phyloP scores from a whole-genome alignment of 2,113 vertebrate genomes.

The Microtus oregoni region DNA sequence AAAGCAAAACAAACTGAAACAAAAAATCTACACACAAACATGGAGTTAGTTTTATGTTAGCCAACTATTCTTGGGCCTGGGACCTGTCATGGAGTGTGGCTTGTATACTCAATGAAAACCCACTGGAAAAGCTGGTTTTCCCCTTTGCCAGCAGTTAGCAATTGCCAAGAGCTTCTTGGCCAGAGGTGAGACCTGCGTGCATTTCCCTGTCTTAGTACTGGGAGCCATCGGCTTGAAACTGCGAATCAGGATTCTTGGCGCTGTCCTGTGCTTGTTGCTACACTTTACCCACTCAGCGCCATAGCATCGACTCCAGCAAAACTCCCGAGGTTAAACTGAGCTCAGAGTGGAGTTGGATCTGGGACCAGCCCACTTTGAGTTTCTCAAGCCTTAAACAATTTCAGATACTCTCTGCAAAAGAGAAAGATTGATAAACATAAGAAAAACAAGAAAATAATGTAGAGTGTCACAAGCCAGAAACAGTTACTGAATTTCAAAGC shows the following conservation, averaged over 20 bases:
- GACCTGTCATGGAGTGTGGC: neutral
- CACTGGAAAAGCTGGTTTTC: too few relatives aligned
- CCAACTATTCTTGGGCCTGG: neutral
- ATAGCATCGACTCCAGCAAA: neutral
- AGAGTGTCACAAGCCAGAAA: neutral
- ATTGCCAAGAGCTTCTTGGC: neutral
- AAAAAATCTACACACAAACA: neutral
- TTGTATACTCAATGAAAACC: neutral
- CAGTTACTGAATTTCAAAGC: neutral
- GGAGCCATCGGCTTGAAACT: neutral
- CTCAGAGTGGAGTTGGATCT: neutral
- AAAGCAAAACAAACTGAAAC: neutral
- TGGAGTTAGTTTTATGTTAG: neutral
- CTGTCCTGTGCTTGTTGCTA: neutral
- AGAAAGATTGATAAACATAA: neutral
- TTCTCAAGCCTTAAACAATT: neutral
- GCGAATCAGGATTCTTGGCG: neutral
- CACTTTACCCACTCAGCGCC: neutral
- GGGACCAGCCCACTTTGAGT: neutral
- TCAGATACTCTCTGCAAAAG: neutral
- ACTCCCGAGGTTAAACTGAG: neutral
- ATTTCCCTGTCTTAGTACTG: neutral
- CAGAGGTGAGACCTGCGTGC: neutral
- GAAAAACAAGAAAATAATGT: conserved; percentile 1
- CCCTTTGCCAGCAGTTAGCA: neutral